phyloP scores from a whole-genome alignment of 2,113 vertebrate species.

The Leptobrachium ailaonicum region DNA sequence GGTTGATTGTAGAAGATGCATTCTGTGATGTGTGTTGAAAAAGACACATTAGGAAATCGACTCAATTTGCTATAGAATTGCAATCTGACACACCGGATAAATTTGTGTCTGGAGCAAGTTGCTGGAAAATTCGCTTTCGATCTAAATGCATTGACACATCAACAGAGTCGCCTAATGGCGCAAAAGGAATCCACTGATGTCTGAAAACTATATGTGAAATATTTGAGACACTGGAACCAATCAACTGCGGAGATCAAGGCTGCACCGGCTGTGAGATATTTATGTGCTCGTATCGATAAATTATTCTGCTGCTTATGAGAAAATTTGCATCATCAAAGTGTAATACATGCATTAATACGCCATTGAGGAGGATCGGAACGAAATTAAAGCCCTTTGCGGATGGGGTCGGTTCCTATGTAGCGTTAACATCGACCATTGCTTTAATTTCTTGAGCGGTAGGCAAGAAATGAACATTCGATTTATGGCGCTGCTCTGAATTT shows the following conservation, averaged over 20 bases:
- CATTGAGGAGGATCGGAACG: neutral
- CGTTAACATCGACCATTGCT: conserved; percentile 8
- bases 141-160: conserved; percentile 16
- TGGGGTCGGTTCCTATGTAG: neutral
- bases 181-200: conserved; percentile 11
- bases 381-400: conserved; percentile 4
- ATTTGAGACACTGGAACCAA: neutral
- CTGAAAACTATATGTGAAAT: neutral
- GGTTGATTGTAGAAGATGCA: neutral
- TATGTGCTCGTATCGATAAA: conserved; percentile 24
- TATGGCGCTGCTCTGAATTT: too few relatives aligned
- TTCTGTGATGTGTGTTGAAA: conserved; percentile 14
- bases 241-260: neutral
- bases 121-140: conserved; percentile 39
- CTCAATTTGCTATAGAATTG: conserved; percentile 24
- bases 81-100: conserved; percentile 34
- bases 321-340: conserved; percentile 36
- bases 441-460: conserved; percentile 9
- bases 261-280: neutral
- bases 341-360: conserved; percentile 13
- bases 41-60: conserved; percentile 19
- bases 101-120: conserved; percentile 29
- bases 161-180: neutral
- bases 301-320: conserved; percentile 13
- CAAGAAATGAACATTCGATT: conserved; percentile 20